Evolutionary conservation across 2,113 vertebrate species (phyloP).

Genomic region (Austrofundulus limnaeus): DNA sequence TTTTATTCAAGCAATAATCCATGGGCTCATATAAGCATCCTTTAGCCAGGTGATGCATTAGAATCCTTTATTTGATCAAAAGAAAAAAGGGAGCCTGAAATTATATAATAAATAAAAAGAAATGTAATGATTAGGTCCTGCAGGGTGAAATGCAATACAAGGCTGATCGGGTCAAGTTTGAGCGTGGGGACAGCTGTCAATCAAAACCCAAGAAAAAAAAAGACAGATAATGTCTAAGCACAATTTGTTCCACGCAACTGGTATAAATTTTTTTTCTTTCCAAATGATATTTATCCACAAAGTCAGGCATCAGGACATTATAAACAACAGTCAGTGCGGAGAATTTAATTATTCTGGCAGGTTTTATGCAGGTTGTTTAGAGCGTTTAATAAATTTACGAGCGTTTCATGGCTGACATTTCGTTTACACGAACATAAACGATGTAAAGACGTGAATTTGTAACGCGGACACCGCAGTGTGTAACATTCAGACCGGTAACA

Average conservation of each 20-base stretch:
- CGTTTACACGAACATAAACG: background rate
- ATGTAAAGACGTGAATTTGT: background rate
- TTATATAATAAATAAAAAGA: too few species aligned
- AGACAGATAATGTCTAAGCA: background rate
- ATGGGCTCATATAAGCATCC: too few species aligned
- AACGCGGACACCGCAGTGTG: conserved; percentile 6
- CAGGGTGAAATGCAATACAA: conserved; percentile 16
- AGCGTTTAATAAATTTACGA: conserved; percentile 11
- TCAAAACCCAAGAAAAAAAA: background rate
- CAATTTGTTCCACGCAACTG: too few species aligned
- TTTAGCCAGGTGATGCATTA: too few species aligned
- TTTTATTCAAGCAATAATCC: too few species aligned
- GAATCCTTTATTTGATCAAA: too few species aligned
- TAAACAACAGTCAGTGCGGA: background rate
- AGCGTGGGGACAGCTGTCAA: background rate
- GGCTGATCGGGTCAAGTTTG: conserved; percentile 11
- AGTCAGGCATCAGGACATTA: background rate
- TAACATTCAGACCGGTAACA: conserved; percentile 34
- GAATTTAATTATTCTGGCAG: background rate
- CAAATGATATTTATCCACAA: too few species aligned
- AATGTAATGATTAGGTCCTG: background rate
- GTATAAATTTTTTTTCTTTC: too few species aligned
- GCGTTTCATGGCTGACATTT: background rate
- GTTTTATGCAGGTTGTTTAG: background rate
- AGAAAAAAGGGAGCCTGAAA: too few species aligned